phyloP scores from a whole-genome alignment of 2,797 vertebrate genomes.

The Lepus townsendii region DNA sequence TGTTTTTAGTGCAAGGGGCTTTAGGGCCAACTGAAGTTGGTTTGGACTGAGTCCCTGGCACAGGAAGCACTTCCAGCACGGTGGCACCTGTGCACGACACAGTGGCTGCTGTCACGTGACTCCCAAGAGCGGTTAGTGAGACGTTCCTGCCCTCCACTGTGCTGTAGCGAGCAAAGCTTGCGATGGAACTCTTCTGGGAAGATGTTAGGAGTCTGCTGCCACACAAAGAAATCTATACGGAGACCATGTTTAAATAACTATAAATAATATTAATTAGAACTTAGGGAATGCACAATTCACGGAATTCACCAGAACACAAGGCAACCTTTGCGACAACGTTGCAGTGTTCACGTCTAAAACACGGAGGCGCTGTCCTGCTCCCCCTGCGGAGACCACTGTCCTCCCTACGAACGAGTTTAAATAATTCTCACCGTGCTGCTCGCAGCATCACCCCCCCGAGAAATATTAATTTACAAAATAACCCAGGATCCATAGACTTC shows the following conservation, averaged over 20 bases:
- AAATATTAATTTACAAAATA: constrained; percentile 94
- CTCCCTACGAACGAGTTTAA: constrained; percentile 93
- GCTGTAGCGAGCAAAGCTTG: constrained; percentile 71
- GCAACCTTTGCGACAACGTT: constrained; percentile 85
- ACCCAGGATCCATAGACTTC: constrained; percentile 90
- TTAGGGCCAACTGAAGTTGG: neutral
- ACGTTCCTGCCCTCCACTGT: constrained; percentile 55
- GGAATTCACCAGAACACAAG: constrained; percentile 88
- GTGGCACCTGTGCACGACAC: neutral
- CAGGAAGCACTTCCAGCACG: neutral
- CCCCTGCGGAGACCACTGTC: constrained; percentile 88
- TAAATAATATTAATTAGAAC: constrained; percentile 91
- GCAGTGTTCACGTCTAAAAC: constrained; percentile 85
- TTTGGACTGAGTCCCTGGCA: constrained; percentile 63
- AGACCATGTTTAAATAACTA: constrained; percentile 90
- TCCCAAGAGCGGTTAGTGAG: neutral
- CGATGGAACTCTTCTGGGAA: constrained; percentile 79
- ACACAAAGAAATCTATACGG: constrained; percentile 84
- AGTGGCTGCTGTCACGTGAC: neutral
- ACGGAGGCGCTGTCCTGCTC: constrained; percentile 84
- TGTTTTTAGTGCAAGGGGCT: constrained; percentile 56
- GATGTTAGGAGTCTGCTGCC: constrained; percentile 78
- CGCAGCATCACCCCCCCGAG: constrained; percentile 94
- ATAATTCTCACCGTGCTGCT: constrained; percentile 96
- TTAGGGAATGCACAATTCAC: constrained; percentile 86